phyloP scores from a whole-genome alignment of 2,113 vertebrate species.

The Chaetops frenatus region DNA sequence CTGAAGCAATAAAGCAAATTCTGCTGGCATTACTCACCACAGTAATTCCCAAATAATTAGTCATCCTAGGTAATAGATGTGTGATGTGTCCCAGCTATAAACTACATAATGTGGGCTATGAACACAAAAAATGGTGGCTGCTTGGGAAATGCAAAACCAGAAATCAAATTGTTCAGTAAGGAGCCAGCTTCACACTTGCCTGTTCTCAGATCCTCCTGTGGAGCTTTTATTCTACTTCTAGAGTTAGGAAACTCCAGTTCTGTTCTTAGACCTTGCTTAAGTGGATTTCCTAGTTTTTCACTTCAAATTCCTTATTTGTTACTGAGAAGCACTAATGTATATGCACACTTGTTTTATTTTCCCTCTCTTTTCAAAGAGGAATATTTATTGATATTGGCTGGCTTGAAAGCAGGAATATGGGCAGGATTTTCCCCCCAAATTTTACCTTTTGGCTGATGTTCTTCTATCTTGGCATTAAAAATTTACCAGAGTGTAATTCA shows the following conservation, averaged over 20 bases:
- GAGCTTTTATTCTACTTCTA: not conserved
- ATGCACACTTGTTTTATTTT: not conserved
- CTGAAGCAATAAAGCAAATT: not conserved
- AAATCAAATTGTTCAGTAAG: not conserved
- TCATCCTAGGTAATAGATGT: not conserved
- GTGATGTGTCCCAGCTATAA: not conserved
- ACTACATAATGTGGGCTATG: not conserved
- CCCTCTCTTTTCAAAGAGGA: not conserved
- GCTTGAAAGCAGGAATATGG: not conserved
- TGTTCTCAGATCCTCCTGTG: not conserved
- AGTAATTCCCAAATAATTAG: slow-evolving; percentile 12
- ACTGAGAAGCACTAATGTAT: not conserved
- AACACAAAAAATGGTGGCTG: not conserved
- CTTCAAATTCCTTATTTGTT: not conserved
- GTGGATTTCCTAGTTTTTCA: not conserved
- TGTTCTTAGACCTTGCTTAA: not conserved
- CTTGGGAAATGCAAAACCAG: not conserved
- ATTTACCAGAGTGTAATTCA: not conserved
- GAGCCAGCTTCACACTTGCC: not conserved
- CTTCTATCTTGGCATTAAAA: not conserved
- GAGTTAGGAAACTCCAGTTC: not conserved
- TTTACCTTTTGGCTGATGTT: not conserved
- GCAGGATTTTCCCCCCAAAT: rapidly evolving
- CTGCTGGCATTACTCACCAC: not conserved
- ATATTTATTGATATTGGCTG: not conserved